Percentiles rank a stretch among this genome's conserved stretches.
Conservation (phyloP, 1,140 invertebrate genomes). For the Drosophila takahashii region DNA sequence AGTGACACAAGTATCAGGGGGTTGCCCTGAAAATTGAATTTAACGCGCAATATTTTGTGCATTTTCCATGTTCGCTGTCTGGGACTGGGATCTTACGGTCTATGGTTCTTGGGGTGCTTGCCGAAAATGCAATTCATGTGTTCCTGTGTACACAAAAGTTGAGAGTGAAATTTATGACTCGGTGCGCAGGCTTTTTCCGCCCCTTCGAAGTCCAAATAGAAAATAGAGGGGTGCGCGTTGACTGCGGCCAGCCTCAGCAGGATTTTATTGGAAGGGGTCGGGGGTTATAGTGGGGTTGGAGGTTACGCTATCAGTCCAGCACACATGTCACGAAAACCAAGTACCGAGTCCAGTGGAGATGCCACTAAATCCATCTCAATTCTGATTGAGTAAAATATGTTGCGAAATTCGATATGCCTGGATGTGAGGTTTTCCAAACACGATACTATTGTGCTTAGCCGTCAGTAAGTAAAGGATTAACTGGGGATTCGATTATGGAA, state of each 20-base stretch:
- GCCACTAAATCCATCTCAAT: conserved; percentile 30
- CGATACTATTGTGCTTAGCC: background rate
- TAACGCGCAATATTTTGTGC: conserved; percentile 84
- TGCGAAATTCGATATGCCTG: conserved; percentile 48
- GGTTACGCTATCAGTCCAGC: conserved; percentile 74
- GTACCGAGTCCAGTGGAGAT: conserved; percentile 4
- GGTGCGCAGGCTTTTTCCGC: conserved; percentile 48
- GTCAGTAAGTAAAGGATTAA: conserved; percentile 16
- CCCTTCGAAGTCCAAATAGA: conserved; percentile 26
- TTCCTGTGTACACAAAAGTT: conserved; percentile 46
- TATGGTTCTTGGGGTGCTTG: conserved; percentile 51
- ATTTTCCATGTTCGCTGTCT: conserved; percentile 65
- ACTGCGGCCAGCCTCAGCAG: conserved; percentile 68
- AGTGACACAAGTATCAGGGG: conserved; percentile 21
- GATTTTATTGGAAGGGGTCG: conserved; percentile 18
- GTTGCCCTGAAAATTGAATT: conserved; percentile 79
- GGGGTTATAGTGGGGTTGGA: conserved; percentile 25
- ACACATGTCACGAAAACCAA: conserved; percentile 79
- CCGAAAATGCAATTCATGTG: conserved; percentile 82
- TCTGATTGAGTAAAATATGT: conserved; percentile 35
- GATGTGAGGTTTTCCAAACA: conserved; percentile 9
- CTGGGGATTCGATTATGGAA: conserved; percentile 4
- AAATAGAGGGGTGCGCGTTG: conserved; percentile 58
- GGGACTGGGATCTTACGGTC: conserved; percentile 11
- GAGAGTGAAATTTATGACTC: conserved; percentile 77